Percentiles rank a stretch among this genome's conserved stretches.
These are phyloP conservation scores for Eupithecia insigniata DNA, from an alignment of 2,888 invertebrate species.

Conservation along the genomic window DNA sequence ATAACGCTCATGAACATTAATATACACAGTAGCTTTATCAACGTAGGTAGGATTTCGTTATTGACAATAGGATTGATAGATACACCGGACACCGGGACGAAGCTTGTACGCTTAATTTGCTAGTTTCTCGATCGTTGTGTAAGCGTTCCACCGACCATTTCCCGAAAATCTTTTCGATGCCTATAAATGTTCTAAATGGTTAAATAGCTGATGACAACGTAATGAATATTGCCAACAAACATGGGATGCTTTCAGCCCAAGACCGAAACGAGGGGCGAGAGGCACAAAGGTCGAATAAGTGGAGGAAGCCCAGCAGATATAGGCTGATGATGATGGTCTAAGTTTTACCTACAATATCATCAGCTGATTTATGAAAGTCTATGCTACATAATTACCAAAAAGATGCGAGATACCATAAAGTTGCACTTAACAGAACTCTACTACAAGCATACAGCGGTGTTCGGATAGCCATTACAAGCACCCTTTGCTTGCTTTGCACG, in stretches of 20 bases:
- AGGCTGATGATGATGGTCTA: neutral
- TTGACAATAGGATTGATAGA: neutral
- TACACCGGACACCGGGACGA: neutral
- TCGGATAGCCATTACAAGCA: neutral
- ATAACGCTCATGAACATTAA: neutral
- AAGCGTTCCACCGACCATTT: neutral
- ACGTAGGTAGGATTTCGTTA: conserved; percentile 1
- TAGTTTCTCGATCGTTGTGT: neutral
- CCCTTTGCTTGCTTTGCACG: neutral
- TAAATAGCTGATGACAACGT: neutral
- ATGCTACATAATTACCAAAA: neutral
- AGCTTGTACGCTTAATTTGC: conserved; percentile 4
- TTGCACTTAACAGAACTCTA: neutral
- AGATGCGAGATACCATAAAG: neutral
- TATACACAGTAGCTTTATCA: conserved; percentile 7
- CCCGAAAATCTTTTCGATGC: neutral
- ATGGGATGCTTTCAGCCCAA: neutral
- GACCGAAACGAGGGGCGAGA: no score
- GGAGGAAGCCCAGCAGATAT: neutral
- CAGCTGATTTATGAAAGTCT: neutral
- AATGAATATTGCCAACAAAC: neutral
- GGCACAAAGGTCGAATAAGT: no score
- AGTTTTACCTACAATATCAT: neutral
- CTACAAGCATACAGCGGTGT: neutral
- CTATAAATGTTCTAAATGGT: neutral